Conservation (phyloP, 2,888 invertebrate species). For the Thecocarcelia acutangulata region DNA sequence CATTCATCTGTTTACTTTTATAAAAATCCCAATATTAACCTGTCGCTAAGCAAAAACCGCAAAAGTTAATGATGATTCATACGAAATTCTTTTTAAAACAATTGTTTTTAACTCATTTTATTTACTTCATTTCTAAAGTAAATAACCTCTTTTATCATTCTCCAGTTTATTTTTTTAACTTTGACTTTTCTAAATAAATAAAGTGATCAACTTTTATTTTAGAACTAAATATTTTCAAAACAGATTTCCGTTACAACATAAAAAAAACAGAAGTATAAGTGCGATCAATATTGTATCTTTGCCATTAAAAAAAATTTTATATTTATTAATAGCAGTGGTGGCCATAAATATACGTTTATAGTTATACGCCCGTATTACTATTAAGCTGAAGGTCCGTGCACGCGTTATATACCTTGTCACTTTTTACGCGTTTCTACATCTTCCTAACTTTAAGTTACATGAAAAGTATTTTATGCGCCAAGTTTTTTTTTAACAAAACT, state of each 20-base stretch:
- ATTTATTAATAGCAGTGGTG: too few species aligned
- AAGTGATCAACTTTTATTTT: not conserved
- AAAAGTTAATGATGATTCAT: slow-evolving; percentile 53
- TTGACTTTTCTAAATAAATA: slow-evolving; percentile 1
- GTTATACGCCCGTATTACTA: too few species aligned
- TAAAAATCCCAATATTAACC: slow-evolving; percentile 14
- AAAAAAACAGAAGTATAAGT: slow-evolving; percentile 9
- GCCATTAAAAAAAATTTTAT: slow-evolving; percentile 15
- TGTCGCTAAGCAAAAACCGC: slow-evolving; percentile 42
- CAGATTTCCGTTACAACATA: slow-evolving; percentile 55
- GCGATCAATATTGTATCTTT: slow-evolving; percentile 3
- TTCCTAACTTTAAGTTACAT: too few species aligned
- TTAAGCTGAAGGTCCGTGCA: too few species aligned
- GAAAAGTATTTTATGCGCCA: too few species aligned
- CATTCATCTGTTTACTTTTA: slow-evolving; percentile 40
- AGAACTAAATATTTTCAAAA: slow-evolving; percentile 2
- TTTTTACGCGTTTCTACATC: too few species aligned
- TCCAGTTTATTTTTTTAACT: not conserved
- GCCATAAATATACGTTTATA: too few species aligned
- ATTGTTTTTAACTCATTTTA: slow-evolving; percentile 39
- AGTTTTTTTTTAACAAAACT: too few species aligned
- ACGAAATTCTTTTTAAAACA: slow-evolving; percentile 51
- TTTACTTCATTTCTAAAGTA: slow-evolving; percentile 11
- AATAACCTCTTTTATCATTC: not conserved
- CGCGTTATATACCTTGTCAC: too few species aligned